phyloP scores from a whole-genome alignment of 2,797 vertebrate species.

The Aratinga solstitialis region DNA sequence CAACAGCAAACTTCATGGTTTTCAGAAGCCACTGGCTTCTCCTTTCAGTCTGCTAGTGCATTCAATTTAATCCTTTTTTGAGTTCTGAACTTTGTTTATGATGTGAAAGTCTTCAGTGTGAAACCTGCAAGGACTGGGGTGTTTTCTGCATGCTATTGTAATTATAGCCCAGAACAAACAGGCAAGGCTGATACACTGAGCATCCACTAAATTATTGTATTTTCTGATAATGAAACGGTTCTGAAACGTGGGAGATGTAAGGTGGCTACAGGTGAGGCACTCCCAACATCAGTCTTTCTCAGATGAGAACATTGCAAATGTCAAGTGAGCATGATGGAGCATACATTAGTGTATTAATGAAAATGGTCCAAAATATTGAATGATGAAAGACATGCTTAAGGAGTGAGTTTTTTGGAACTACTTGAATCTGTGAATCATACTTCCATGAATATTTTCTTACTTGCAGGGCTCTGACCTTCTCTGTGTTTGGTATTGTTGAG shows the following conservation, averaged over 20 bases:
- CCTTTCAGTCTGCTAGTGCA: background rate
- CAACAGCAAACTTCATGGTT: background rate
- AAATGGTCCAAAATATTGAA: slow-evolving; percentile 25
- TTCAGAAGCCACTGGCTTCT: background rate
- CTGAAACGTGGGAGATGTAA: slow-evolving; percentile 27
- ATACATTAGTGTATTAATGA: background rate
- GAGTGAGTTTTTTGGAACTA: background rate
- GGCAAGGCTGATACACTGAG: background rate
- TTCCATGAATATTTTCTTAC: background rate
- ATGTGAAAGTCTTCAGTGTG: slow-evolving; percentile 18
- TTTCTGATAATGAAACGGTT: slow-evolving; percentile 58
- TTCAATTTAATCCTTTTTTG: background rate
- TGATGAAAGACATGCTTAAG: background rate
- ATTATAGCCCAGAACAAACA: slow-evolving; percentile 54
- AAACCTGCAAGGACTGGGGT: slow-evolving; percentile 12
- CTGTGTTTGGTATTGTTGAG: background rate
- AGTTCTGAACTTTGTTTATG: background rate
- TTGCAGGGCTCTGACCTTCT: background rate
- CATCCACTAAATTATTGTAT: slow-evolving; percentile 35
- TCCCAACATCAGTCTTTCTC: slow-evolving; percentile 7
- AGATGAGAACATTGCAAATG: background rate
- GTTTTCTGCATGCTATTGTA: slow-evolving; percentile 22
- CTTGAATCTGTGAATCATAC: background rate
- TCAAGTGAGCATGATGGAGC: background rate
- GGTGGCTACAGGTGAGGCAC: background rate